Percentiles rank a stretch among this genome's conserved stretches.
Evolutionary conservation across 2,113 vertebrate species (phyloP).

Genomic region (Chaetodon trifascialis): DNA sequence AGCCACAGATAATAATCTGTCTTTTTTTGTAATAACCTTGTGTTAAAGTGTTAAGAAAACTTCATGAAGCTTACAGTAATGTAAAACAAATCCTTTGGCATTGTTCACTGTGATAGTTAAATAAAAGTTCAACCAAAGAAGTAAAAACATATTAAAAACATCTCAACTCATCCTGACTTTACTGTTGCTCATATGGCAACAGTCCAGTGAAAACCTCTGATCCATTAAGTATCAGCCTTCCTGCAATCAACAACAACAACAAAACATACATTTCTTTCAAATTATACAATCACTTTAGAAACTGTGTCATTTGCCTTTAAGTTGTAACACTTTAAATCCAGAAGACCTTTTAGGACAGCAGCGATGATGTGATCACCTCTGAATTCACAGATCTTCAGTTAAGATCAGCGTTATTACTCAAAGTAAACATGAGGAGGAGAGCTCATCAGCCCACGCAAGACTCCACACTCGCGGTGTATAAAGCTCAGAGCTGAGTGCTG

Average conservation of each 20-base stretch:
- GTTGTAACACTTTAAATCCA: conserved; percentile 42
- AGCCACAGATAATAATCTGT: conserved; percentile 31
- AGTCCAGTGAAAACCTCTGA: conserved; percentile 31
- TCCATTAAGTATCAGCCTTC: conserved; percentile 12
- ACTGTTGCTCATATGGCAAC: conserved; percentile 24
- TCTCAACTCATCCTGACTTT: conserved; percentile 21
- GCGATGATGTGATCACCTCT: conserved; percentile 29
- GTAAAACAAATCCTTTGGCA: conserved; percentile 81
- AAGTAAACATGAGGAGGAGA: conserved; percentile 71
- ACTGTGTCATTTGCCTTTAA: conserved; percentile 22
- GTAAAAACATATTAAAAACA: conserved; percentile 49
- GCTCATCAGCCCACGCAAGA: conserved; percentile 44
- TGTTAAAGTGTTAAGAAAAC: conserved; percentile 40
- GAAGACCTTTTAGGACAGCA: conserved; percentile 36
- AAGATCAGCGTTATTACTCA: conserved; percentile 64
- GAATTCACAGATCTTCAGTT: conserved; percentile 52
- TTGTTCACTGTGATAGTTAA: conserved; percentile 60
- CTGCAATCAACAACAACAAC: conserved; percentile 25
- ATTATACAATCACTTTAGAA: conserved; percentile 37
- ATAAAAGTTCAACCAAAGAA: conserved; percentile 52
- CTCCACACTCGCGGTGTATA: conserved; percentile 52
- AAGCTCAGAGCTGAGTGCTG: conserved; percentile 58
- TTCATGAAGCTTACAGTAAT: conserved; percentile 40
- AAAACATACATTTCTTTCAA: conserved; percentile 10
- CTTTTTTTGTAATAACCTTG: conserved; percentile 48